Evolutionary conservation across 2,888 invertebrate genomes (phyloP).

Genomic region (Ferrisia virgata): DNA sequence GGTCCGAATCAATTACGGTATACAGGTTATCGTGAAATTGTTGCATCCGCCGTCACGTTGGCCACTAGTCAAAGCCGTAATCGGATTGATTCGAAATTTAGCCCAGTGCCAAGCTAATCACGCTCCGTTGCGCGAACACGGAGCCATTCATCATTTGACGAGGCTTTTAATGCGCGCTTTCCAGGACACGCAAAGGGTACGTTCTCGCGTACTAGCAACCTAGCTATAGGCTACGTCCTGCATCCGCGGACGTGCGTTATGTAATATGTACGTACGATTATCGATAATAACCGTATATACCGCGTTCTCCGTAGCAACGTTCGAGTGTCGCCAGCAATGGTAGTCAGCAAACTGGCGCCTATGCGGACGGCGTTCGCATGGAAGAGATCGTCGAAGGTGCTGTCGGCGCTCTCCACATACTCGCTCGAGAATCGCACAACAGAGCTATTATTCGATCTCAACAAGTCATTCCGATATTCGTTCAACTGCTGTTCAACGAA

Average conservation of each 20-base stretch:
- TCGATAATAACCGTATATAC: no score
- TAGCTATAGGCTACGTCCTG: no score
- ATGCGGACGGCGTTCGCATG: slow-evolving; percentile 93
- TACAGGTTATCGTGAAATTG: slow-evolving; percentile 87
- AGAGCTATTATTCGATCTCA: slow-evolving; percentile 87
- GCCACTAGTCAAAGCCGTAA: slow-evolving; percentile 96
- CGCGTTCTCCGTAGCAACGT: neutral
- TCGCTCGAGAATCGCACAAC: slow-evolving; percentile 91
- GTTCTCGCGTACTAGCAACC: no score
- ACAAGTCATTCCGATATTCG: slow-evolving; percentile 93
- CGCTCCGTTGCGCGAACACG: slow-evolving; percentile 87
- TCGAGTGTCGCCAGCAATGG: neutral
- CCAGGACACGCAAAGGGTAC: slow-evolving; percentile 89
- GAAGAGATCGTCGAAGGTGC: slow-evolving; percentile 98
- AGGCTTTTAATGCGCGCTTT: slow-evolving; percentile 89
- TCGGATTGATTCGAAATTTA: slow-evolving; percentile 94
- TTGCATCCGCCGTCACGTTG: slow-evolving; percentile 95
- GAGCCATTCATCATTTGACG: slow-evolving; percentile 89
- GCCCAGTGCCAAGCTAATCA: slow-evolving; percentile 95
- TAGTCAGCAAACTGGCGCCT: neutral
- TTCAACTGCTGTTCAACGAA: slow-evolving; percentile 92
- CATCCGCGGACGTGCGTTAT: no score
- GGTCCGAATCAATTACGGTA: slow-evolving; percentile 86
- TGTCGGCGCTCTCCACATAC: slow-evolving; percentile 93
- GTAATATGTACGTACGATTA: no score